Conservation (phyloP, 1,140 invertebrate genomes). For the Teleogryllus occipitalis region DNA sequence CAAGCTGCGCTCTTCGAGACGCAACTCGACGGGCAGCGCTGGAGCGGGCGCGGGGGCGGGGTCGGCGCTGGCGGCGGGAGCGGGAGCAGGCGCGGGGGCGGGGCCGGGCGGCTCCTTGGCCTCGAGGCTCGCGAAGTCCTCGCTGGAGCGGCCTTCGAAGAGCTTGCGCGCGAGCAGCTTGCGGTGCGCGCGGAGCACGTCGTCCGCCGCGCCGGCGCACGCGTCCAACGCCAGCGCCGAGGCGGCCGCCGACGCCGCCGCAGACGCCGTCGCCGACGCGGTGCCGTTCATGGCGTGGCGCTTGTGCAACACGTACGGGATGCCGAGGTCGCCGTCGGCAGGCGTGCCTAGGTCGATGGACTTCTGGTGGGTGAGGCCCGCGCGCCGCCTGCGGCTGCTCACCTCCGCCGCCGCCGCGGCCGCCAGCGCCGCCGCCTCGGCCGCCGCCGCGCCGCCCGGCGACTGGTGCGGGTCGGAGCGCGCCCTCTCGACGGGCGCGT, state of each 20-base stretch:
- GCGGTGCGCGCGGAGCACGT: neutral
- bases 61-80: too few species aligned
- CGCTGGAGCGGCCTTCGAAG: neutral
- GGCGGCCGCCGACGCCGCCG: neutral
- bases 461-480: conserved; percentile 75
- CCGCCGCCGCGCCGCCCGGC: conserved; percentile 42
- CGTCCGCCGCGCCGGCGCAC: neutral
- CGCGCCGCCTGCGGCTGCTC: conserved; percentile 48
- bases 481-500: conserved; percentile 67
- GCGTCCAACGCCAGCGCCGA: too few species aligned
- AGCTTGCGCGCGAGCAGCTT: neutral
- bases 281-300: conserved; percentile 75
- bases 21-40: neutral
- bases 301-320: conserved; percentile 74
- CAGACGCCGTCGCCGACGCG: conserved; percentile 31
- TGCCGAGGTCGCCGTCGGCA: conserved; percentile 40
- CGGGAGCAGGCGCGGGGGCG: too few species aligned
- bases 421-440: conserved; percentile 50
- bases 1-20: neutral
- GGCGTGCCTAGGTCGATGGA: conserved; percentile 75
- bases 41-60: too few species aligned
- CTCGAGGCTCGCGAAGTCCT: neutral
- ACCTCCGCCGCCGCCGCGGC: conserved; percentile 43
- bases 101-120: neutral
- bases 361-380: conserved; percentile 76